Conservation (phyloP, 1,140 invertebrate genomes). For the Solenopsis invicta region DNA sequence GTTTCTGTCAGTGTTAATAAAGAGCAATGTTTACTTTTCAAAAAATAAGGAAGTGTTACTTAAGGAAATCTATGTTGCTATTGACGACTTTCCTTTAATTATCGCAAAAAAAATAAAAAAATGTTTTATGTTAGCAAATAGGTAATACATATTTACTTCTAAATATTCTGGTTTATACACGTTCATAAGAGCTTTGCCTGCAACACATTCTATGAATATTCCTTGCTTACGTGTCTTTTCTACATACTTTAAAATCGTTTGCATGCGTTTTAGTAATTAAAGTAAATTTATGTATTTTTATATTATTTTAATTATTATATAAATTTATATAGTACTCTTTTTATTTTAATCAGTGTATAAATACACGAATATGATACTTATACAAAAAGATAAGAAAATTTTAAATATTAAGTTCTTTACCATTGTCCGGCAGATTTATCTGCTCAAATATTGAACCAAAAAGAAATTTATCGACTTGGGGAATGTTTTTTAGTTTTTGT, state of each 20-base stretch:
- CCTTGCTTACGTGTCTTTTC: slow-evolving; percentile 60
- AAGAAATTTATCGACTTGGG: slow-evolving; percentile 55
- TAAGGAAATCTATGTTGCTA: too few relatives aligned
- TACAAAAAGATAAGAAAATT: neutral
- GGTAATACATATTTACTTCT: slow-evolving; percentile 73
- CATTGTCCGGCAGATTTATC: slow-evolving; percentile 56
- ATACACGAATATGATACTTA: too few relatives aligned
- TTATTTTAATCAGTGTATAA: too few relatives aligned
- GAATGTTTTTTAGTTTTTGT: slow-evolving; percentile 65
- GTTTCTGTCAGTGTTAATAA: too few relatives aligned
- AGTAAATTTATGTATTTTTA: neutral
- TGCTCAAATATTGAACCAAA: slow-evolving; percentile 60
- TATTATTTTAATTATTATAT: too few relatives aligned
- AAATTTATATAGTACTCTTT: too few relatives aligned
- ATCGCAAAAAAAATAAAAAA: neutral
- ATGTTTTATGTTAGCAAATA: neutral
- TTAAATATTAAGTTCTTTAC: slow-evolving; percentile 83
- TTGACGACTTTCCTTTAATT: neutral
- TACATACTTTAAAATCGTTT: slow-evolving; percentile 51
- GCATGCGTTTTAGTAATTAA: slow-evolving; percentile 68
- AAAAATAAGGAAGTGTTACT: too few relatives aligned
- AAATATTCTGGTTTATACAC: slow-evolving; percentile 78
- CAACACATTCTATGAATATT: slow-evolving; percentile 76
- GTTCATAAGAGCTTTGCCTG: slow-evolving; percentile 63
- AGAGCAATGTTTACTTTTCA: too few relatives aligned